A percentile compares a stretch with the other conserved stretches of the same genome.
Evolutionary conservation across 2,888 invertebrate genomes (phyloP).

Genomic region (Torymus auratus): DNA sequence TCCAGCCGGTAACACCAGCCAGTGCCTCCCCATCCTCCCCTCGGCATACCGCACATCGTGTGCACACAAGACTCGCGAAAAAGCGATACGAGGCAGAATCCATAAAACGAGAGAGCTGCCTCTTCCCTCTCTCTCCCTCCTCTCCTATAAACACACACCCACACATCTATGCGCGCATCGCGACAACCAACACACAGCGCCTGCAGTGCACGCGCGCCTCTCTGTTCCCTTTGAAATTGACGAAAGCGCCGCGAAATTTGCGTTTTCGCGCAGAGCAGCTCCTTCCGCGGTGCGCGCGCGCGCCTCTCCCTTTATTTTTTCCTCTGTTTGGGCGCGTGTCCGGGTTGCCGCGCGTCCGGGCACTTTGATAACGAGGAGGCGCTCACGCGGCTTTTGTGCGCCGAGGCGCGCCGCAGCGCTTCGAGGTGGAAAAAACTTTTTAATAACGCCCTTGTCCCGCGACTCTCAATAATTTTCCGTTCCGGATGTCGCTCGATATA

Average conservation of each 20-base stretch:
- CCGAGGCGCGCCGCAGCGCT: background rate
- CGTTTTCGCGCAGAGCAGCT: conserved; percentile 10
- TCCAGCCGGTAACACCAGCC: background rate
- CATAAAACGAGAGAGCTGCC: conserved; percentile 48
- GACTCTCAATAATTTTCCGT: conserved; percentile 55
- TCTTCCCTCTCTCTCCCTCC: conserved; percentile 5
- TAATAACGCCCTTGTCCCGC: conserved; percentile 39
- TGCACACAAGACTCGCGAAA: conserved; percentile 36
- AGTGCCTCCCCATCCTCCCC: background rate
- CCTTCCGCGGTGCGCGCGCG: background rate
- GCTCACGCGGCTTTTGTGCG: conserved; percentile 15
- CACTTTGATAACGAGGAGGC: conserved; percentile 51
- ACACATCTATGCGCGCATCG: background rate
- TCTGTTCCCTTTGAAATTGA: conserved; percentile 43
- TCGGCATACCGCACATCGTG: conserved; percentile 1
- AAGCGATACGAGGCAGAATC: conserved; percentile 43
- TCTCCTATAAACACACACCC: background rate
- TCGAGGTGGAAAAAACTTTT: conserved; percentile 39
- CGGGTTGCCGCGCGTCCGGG: conserved; percentile 12
- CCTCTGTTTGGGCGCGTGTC: background rate
- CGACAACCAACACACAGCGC: background rate
- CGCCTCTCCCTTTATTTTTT: conserved; percentile 8
- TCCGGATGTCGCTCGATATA: conserved; percentile 43
- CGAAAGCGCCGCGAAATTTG: conserved; percentile 42
- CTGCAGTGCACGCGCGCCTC: background rate